Evolutionary conservation across 1,140 invertebrate genomes (phyloP), one percentile per base, ranked within the genome.

Genomic region (Popillia japonica): DNA sequence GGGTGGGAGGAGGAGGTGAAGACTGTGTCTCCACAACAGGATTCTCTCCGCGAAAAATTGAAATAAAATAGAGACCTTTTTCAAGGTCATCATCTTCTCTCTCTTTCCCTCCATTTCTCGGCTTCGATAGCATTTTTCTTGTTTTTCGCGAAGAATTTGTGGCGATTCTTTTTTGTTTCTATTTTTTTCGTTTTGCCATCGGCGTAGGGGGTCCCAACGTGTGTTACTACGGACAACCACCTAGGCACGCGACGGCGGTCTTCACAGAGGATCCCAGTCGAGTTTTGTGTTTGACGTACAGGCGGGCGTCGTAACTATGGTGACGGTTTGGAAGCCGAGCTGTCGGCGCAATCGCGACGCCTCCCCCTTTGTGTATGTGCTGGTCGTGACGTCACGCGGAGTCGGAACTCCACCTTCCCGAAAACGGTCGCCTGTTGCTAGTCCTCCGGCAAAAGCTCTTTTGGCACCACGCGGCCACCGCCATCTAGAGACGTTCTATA

Each of bases 361-460:
- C 61, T 17, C 61, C 61, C 22, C 20, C 22, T 17, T 14, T 55
- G 48, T 55, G 20, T 68, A 20, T 22, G 61, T 68, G 22, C 27
- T 34, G 27, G 27, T 34, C 27, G 22, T 68, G 61, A 68, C 61
- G 61, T 68, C 61, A 68, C 61, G 17, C 22, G 61, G 22, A 11
- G 61, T 14, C 22, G 48, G 48, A 68, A 68, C 61, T 68, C 61
- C 61, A 68, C 61, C 61, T 14, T 22, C 61, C 22, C 27, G 48
- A n/a, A 17, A 17, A 55, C 48, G 48, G 22, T 68, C 61, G 61
- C 61, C 61, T 68, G 61, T 68, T 68, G 61, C 61, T 68, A 68
- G 61, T 68, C 22, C 22, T 27, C 59, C 22, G 27, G 61, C 22
- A 2, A 48, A 10, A 17, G 17, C 20, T 17, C 14, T 68, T 7